Evolutionary conservation across 1,140 invertebrate genomes (phyloP).

Genomic region (Cephus cinctus): DNA sequence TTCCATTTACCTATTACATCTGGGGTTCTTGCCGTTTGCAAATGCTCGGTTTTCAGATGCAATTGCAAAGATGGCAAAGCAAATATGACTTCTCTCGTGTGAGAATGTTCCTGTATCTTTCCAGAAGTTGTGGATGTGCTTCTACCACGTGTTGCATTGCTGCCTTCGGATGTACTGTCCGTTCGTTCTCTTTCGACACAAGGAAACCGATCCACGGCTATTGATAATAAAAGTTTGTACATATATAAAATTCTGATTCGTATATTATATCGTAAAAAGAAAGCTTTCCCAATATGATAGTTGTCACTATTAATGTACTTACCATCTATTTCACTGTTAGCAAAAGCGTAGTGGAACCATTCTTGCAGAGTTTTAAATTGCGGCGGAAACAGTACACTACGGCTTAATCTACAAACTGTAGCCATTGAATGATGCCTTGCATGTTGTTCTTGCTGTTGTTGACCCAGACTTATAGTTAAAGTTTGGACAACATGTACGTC

Average conservation of each 20-base stretch:
- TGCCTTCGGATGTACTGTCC: slow-evolving; percentile 48
- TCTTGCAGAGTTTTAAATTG: slow-evolving; percentile 92
- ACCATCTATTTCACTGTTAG: slow-evolving; percentile 92
- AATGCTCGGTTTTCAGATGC: slow-evolving; percentile 90
- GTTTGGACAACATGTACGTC: slow-evolving; percentile 81
- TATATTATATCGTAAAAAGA: neutral
- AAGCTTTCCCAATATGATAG: neutral
- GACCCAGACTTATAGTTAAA: slow-evolving; percentile 85
- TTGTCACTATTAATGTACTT: slow-evolving; percentile 30
- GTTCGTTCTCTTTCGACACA: slow-evolving; percentile 72
- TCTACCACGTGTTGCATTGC: slow-evolving; percentile 45
- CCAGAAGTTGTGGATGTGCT: slow-evolving; percentile 53
- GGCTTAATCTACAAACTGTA: slow-evolving; percentile 86
- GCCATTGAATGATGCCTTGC: slow-evolving; percentile 84
- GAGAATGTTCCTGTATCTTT: slow-evolving; percentile 78
- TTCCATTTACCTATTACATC: slow-evolving; percentile 62
- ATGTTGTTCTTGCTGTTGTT: slow-evolving; percentile 64
- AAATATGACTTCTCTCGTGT: slow-evolving; percentile 94
- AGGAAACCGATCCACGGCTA: slow-evolving; percentile 88
- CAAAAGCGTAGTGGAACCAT: slow-evolving; percentile 97
- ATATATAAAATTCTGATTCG: neutral
- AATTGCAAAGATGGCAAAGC: slow-evolving; percentile 89
- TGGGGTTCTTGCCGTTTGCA: slow-evolving; percentile 72
- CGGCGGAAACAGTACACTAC: slow-evolving; percentile 90
- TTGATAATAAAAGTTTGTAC: slow-evolving; percentile 19